Evolutionary conservation across 2,888 invertebrate genomes (phyloP), one percentile per base, ranked within the genome.

Genomic region (Phyllotreta cruciferae): DNA sequence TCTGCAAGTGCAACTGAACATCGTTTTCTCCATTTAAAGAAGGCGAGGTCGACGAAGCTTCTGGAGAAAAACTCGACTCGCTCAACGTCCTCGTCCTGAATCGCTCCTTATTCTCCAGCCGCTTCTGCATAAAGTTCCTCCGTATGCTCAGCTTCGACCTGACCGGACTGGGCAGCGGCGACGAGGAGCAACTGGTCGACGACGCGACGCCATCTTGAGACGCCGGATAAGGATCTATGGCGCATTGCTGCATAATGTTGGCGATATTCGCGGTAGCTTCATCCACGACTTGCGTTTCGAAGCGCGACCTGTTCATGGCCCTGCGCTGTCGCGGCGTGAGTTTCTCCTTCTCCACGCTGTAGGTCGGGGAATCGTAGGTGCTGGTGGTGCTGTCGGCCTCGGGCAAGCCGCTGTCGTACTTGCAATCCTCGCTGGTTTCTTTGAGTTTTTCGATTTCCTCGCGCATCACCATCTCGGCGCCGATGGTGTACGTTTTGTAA

Each of bases 401-500:
- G 11, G 58, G 60, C 37, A 64, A 58, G n/a, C 63, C 57, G 42
- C 63, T 66, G 56, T 70, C 64, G 3, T 35, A 36, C 42, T 42
- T 41, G n/a, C 11, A 58, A 9, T 52, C 50, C 57, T 60, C 62
- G 11, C 56, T 62, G 8, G 34, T 62, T 24, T 60, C 67, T 45
- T 57, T 69, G 54, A 41, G 11, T 54, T 70, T 66, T 74, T 76
- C 75, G n/a, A 71, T 71, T 56, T 82, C 82, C 64, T 82, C 81
- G 50, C 81, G 80, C 71, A 82, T 82, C 1, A 84, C 81, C 74
- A 88, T 81, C 63, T 85, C 86, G 0, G 86, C 88, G 0, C 87
- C 88, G 42, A 93, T 91, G 0, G 92, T 93, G 76, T 93, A 94
- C 0, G 93, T 94, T 77, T 89, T 90, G 11, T 56, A 62, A 64